Conservation (phyloP, 2,797 vertebrate species). For the Catharus ustulatus region DNA sequence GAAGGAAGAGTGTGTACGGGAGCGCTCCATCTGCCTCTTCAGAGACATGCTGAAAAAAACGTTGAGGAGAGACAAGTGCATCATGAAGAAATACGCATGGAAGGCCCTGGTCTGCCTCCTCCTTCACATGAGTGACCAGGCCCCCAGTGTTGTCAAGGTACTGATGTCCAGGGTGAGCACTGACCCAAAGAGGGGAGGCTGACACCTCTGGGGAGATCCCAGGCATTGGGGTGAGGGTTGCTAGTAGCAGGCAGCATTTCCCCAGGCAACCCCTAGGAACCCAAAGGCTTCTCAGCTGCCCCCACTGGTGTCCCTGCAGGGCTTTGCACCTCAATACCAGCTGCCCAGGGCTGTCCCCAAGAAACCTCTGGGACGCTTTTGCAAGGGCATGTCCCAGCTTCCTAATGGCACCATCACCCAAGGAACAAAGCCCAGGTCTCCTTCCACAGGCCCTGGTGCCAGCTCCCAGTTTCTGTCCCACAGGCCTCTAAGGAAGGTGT, state of each 20-base stretch:
- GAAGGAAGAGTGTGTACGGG: not conserved
- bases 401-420: not conserved
- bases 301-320: too few species aligned
- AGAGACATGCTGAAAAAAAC: not conserved
- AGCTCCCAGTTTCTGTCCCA: not conserved
- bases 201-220: not conserved
- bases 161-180: not conserved
- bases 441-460: not conserved
- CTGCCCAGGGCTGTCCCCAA: not conserved
- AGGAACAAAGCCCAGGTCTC: not conserved
- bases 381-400: not conserved
- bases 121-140: not conserved
- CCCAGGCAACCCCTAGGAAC: not conserved
- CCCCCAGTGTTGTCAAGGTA: not conserved
- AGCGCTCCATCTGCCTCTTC: not conserved
- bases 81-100: accelerated
- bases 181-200: not conserved
- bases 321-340: not conserved
- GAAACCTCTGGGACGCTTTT: not conserved
- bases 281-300: not conserved
- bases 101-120: accelerated
- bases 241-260: not conserved
- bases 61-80: accelerated
- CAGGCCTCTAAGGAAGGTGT: not conserved
- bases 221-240: not conserved